Evolutionary conservation across 2,888 invertebrate genomes (phyloP).

Genomic region (Brachyptera risi): DNA sequence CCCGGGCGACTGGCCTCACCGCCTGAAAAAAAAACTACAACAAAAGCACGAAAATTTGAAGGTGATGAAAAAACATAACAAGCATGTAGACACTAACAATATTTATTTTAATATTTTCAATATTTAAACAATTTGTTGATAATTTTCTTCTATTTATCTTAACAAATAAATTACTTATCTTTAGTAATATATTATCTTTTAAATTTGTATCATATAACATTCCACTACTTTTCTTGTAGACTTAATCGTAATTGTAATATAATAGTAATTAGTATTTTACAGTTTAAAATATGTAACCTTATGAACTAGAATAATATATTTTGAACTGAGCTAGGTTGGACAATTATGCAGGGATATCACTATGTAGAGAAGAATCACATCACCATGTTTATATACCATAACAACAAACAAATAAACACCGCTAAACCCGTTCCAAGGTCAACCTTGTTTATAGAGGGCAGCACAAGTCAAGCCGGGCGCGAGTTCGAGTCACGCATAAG

Average conservation of each 20-base stretch:
- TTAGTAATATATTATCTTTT: conserved; percentile 8
- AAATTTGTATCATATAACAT: conserved; percentile 22
- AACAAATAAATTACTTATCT: conserved; percentile 27
- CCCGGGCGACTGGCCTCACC: too few species aligned
- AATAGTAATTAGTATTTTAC: background rate
- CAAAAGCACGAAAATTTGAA: too few species aligned
- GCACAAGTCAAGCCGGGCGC: too few species aligned
- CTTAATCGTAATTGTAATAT: background rate
- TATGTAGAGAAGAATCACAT: conserved; percentile 1
- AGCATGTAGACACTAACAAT: conserved; percentile 14
- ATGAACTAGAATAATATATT: background rate
- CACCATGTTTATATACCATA: conserved; percentile 1
- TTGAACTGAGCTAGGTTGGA: background rate
- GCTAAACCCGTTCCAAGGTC: too few species aligned
- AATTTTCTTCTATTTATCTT: conserved; percentile 17
- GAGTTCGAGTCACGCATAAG: too few species aligned
- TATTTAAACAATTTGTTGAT: conserved; percentile 20
- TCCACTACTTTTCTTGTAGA: conserved; percentile 17
- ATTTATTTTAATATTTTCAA: conserved; percentile 16
- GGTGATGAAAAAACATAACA: background rate
- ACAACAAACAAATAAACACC: too few species aligned
- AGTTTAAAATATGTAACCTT: background rate
- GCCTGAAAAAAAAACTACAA: too few species aligned
- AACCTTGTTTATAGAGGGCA: too few species aligned
- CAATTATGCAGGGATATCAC: background rate